Evolutionary conservation across 2,888 invertebrate species (phyloP).

Genomic region (Pseudeuparius sepicola): DNA sequence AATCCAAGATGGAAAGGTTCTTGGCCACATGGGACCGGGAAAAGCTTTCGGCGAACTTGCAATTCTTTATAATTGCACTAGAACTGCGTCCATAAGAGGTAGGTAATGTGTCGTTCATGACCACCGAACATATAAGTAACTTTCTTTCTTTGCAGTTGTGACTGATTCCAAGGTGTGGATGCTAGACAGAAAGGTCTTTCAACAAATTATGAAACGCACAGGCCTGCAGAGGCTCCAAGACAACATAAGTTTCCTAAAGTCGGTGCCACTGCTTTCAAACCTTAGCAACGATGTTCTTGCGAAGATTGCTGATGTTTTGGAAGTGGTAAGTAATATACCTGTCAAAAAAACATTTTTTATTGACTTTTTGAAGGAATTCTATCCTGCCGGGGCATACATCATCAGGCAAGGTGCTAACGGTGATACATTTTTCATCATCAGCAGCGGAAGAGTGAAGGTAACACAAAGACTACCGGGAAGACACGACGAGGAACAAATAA

Average conservation of each 20-base stretch:
- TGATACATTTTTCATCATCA: slow-evolving; percentile 57
- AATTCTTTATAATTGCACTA: slow-evolving; percentile 64
- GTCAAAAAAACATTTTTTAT: background rate
- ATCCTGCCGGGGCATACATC: slow-evolving; percentile 51
- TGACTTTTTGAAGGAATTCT: slow-evolving; percentile 44
- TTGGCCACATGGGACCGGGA: slow-evolving; percentile 56
- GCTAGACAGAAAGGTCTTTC: slow-evolving; percentile 56
- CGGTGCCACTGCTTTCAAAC: slow-evolving; percentile 50
- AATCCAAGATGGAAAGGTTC: slow-evolving; percentile 49
- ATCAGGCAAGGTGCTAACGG: slow-evolving; percentile 55
- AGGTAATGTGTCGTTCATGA: slow-evolving; percentile 10
- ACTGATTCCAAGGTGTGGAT: slow-evolving; percentile 57
- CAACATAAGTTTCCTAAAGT: slow-evolving; percentile 54
- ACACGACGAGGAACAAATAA: slow-evolving; percentile 45
- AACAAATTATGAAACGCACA: slow-evolving; percentile 61
- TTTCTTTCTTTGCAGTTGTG: slow-evolving; percentile 40
- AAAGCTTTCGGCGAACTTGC: slow-evolving; percentile 61
- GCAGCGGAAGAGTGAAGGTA: slow-evolving; percentile 48
- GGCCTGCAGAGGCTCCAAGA: slow-evolving; percentile 57
- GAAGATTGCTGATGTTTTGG: slow-evolving; percentile 60
- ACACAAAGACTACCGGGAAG: slow-evolving; percentile 41
- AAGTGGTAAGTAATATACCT: slow-evolving; percentile 48
- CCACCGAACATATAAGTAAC: background rate
- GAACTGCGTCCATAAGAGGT: slow-evolving; percentile 57
- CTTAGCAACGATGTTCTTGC: slow-evolving; percentile 48